Evolutionary conservation across 2,113 vertebrate species (phyloP).

Genomic region (Sphyrna mokarran): DNA sequence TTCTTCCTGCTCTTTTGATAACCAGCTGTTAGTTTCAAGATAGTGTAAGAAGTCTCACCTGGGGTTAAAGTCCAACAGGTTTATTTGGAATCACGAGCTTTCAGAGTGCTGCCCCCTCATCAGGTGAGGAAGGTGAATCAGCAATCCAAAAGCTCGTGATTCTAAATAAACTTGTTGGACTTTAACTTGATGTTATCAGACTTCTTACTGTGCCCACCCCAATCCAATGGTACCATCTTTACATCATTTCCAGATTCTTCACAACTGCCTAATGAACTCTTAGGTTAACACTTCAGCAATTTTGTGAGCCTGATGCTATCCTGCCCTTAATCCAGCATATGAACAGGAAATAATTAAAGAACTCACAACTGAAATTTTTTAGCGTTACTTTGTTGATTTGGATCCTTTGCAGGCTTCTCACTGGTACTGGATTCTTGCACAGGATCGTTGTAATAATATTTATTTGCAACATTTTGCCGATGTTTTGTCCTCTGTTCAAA

Average conservation of each 20-base stretch:
- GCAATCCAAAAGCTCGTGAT: no score
- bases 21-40: no score
- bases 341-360: background rate
- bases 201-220: no score
- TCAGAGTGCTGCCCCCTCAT: no score
- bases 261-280: background rate
- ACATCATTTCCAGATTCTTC: background rate
- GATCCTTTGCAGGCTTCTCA: background rate
- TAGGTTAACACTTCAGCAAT: background rate
- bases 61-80: no score
- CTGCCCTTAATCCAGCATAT: background rate
- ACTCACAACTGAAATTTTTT: background rate
- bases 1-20: background rate
- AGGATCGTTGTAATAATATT: background rate
- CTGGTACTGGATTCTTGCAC: background rate
- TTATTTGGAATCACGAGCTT: no score
- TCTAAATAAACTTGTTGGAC: no score
- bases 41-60: no score
- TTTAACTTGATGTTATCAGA: no score
- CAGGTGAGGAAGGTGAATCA: no score
- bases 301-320: background rate
- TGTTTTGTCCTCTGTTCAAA: background rate
- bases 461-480: background rate
- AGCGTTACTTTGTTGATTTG: background rate
- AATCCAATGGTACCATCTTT: no score